Conservation (phyloP, 2,113 vertebrate genomes). For the Scomber colias region DNA sequence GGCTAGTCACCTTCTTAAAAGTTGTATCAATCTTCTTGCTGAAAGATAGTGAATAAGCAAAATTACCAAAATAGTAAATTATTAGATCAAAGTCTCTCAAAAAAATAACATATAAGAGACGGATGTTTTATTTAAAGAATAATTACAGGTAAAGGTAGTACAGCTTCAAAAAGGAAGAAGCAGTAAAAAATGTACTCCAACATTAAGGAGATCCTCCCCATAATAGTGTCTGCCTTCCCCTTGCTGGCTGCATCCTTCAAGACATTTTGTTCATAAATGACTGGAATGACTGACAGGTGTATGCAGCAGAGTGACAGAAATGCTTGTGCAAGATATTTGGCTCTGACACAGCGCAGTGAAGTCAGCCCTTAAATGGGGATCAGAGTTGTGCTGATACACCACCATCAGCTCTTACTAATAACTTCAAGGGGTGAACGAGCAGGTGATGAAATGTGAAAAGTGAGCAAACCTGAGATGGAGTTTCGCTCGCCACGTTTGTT, state of each 20-base stretch:
- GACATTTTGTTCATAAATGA: constrained; percentile 22
- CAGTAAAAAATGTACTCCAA: not conserved
- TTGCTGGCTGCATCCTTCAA: constrained; percentile 18
- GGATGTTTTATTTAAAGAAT: not conserved
- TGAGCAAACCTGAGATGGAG: not conserved
- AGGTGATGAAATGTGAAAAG: constrained; percentile 9
- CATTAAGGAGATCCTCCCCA: not conserved
- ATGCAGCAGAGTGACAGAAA: constrained; percentile 40
- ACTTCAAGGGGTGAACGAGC: not conserved
- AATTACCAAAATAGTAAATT: not conserved
- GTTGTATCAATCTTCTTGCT: no score
- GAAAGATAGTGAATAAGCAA: not conserved
- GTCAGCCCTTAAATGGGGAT: constrained; percentile 34
- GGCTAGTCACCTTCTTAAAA: no score
- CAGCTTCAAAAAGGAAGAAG: not conserved
- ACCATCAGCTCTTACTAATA: constrained; percentile 26
- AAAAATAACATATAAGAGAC: not conserved
- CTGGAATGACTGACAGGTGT: constrained; percentile 42
- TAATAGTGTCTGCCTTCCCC: not conserved
- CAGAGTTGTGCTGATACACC: constrained; percentile 27
- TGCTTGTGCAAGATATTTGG: constrained; percentile 34
- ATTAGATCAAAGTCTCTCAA: not conserved
- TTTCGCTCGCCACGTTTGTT: constrained; percentile 5
- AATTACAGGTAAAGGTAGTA: not conserved
- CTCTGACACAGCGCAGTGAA: constrained; percentile 5